A percentile compares a stretch with the other conserved stretches of the same genome.
phyloP scores from a whole-genome alignment of 2,113 vertebrate genomes.

The Campylorhamphus procurvoides region DNA sequence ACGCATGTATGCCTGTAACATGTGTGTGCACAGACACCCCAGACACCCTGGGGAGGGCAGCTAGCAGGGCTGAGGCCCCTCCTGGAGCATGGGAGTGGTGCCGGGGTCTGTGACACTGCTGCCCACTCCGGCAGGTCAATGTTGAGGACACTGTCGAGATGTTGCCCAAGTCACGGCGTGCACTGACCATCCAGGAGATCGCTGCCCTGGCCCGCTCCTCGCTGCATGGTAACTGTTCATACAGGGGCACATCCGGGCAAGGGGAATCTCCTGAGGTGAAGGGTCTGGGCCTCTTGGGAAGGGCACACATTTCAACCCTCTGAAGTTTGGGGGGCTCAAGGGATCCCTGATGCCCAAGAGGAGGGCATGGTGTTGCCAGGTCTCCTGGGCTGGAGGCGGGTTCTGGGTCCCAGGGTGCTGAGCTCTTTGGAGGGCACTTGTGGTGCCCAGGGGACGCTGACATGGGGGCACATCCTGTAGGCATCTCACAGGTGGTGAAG shows the following conservation, averaged over 20 bases:
- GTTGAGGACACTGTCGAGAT: constrained; percentile 95
- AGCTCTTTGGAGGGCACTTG: not conserved
- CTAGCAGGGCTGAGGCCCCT: not conserved
- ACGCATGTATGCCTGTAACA: fast-evolving
- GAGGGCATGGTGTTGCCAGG: not conserved
- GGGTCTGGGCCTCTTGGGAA: not conserved
- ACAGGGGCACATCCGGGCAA: not conserved
- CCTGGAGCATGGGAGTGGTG: fast-evolving
- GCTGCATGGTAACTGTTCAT: constrained; percentile 82
- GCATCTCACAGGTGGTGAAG: constrained; percentile 98
- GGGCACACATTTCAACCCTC: not conserved
- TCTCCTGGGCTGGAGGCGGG: not conserved
- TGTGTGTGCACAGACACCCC: not conserved
- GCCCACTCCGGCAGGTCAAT: constrained; percentile 84
- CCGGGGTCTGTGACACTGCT: fast-evolving
- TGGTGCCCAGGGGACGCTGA: not conserved
- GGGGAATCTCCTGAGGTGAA: not conserved
- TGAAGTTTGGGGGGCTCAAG: not conserved
- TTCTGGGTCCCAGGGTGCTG: not conserved
- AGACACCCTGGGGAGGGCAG: fast-evolving
- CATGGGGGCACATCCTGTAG: constrained; percentile 10
- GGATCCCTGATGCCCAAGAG: not conserved
- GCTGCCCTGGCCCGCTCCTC: constrained; percentile 96
- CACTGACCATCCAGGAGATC: constrained; percentile 97
- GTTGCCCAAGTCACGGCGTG: constrained; percentile 97